Conservation (phyloP, 2,797 vertebrate species). For the Enteromius trimaculatus region DNA sequence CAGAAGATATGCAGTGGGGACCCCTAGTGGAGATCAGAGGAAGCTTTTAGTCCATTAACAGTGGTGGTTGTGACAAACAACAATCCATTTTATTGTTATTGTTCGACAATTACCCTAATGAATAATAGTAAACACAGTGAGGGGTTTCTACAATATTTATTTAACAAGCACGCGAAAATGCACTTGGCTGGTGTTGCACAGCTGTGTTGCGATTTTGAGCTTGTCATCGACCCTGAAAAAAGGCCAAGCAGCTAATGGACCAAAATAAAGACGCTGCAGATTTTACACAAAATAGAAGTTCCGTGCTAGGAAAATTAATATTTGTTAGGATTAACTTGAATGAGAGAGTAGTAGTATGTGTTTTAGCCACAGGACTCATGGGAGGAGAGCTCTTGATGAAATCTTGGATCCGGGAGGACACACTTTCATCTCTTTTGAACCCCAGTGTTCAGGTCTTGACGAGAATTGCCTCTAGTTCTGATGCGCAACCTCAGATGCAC, state of each 20-base stretch:
- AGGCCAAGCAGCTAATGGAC: constrained; percentile 8
- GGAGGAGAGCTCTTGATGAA: not conserved
- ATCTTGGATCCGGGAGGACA: not conserved
- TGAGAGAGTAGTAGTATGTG: not conserved
- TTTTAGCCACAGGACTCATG: not conserved
- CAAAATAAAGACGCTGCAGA: constrained; percentile 7
- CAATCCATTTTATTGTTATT: constrained; percentile 24
- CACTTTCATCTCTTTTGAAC: not conserved
- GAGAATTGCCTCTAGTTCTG: not conserved
- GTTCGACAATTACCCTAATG: constrained; percentile 34
- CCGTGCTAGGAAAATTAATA: not conserved
- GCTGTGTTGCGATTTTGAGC: not conserved
- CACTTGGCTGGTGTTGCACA: constrained; percentile 13
- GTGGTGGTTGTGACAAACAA: not conserved
- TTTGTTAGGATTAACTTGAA: constrained; percentile 8
- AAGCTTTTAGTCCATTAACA: not conserved
- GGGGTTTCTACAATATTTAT: not conserved
- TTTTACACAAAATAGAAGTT: not conserved
- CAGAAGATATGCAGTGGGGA: constrained; percentile 27
- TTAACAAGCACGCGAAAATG: not conserved
- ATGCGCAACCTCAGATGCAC: not conserved
- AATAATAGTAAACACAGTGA: constrained; percentile 30
- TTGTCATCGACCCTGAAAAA: constrained; percentile 29
- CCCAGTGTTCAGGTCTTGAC: not conserved
- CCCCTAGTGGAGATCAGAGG: constrained; percentile 49